Conservation (phyloP, 1,140 invertebrate genomes). For the Hesperophylax magnus region DNA sequence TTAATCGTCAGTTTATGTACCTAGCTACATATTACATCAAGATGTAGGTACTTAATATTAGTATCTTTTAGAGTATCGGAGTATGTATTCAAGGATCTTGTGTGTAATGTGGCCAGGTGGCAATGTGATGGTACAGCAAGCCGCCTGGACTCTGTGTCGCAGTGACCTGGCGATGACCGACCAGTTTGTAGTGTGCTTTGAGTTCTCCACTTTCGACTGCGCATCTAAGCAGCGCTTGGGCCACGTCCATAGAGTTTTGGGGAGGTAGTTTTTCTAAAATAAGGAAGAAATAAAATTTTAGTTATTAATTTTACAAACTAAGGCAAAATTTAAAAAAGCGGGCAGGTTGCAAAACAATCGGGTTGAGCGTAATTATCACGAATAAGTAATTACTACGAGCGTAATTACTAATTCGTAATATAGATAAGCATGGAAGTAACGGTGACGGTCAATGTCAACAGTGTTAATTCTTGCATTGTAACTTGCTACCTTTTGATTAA, state of each 20-base stretch:
- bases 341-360: too few species aligned
- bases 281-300: background rate
- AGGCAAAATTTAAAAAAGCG: too few species aligned
- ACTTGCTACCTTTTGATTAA: too few species aligned
- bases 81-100: constrained; percentile 1
- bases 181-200: constrained; percentile 72
- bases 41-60: background rate
- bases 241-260: constrained; percentile 70
- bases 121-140: constrained; percentile 73
- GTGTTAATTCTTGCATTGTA: too few species aligned
- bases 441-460: too few species aligned
- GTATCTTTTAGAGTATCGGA: background rate
- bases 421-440: too few species aligned
- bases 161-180: constrained; percentile 75
- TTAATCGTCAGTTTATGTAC: too few species aligned
- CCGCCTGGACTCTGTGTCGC: constrained; percentile 76
- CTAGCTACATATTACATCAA: too few species aligned
- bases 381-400: too few species aligned
- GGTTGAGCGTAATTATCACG: too few species aligned
- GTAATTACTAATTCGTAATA: too few species aligned
- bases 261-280: constrained; percentile 73
- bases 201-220: constrained; percentile 74
- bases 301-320: too few species aligned
- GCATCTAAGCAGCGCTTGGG: constrained; percentile 75
- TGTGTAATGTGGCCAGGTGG: constrained; percentile 71